phyloP scores from a whole-genome alignment of 2,113 vertebrate genomes.

The Strix uralensis region DNA sequence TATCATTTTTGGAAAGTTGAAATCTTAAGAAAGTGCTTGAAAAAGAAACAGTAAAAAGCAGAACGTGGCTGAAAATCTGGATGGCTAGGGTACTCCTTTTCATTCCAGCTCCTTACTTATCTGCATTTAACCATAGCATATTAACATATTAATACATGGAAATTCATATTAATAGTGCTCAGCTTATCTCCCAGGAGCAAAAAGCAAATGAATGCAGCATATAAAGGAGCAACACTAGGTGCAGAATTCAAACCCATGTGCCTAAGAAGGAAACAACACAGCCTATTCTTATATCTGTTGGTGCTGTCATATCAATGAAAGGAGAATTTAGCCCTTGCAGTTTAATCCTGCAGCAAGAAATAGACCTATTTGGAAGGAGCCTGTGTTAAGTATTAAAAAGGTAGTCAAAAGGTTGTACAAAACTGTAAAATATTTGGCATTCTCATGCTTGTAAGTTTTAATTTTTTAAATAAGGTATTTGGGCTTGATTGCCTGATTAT shows the following conservation, averaged over 20 bases:
- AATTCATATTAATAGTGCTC: neutral
- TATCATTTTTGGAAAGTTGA: neutral
- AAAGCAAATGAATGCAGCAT: slow-evolving; percentile 20
- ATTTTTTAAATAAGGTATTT: neutral
- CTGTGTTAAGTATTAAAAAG: neutral
- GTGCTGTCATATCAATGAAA: neutral
- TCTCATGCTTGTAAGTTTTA: neutral
- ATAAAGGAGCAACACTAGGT: neutral
- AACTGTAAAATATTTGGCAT: neutral
- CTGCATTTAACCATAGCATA: slow-evolving; percentile 19
- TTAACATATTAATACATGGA: slow-evolving; percentile 20
- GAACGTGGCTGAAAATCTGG: neutral
- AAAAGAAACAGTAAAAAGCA: neutral
- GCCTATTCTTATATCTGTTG: neutral
- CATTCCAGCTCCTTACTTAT: slow-evolving; percentile 3
- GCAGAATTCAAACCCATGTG: neutral
- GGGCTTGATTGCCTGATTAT: neutral
- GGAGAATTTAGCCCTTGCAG: neutral
- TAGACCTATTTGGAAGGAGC: neutral
- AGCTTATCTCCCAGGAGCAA: slow-evolving; percentile 47
- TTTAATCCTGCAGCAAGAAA: neutral
- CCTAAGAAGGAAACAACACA: neutral
- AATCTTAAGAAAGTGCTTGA: neutral
- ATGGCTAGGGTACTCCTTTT: neutral
- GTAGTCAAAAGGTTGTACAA: neutral